Evolutionary conservation across 1,140 invertebrate species (phyloP), one percentile per base, ranked within the genome.

Genomic region (Anoplolepis gracilipes): DNA sequence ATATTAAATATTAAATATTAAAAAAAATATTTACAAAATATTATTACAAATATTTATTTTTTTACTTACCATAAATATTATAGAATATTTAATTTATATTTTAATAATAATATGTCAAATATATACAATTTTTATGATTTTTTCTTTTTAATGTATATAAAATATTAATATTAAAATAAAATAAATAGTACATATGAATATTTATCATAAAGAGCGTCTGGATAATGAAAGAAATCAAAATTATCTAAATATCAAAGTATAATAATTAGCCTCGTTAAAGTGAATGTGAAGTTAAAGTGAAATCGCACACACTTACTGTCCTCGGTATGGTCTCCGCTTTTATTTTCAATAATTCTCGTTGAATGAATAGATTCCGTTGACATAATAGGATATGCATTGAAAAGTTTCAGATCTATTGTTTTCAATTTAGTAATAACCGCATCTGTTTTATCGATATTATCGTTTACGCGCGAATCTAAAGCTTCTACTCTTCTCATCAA

Each of bases 371-470:
- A 59, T 90, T 94, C 93, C 22, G 91, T 90, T 13, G 92, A 53
- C 5, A 78, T 88, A 70, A 91, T 86, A 1, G 93, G 89, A 33
- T 94, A 94, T 87, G 94, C 90, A 78, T 96, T 96, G 84, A 97
- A 97, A 13, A 98, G 92, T 93, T 97, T 97, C 1, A 96, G 94
- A 91, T 98, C 97, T 30, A 98, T 93, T 33, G 96, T 96, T 19
- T 96, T 94, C 7, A 98, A 92, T 93, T 98, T 97, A 0, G 96
- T 96, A 65, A 98, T 97, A 1, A 98, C 97, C 0, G 97, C 96
- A 87, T 98, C 97, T 0, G 97, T 98, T 95, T 98, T 98, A 67
- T 97, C 97, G 61, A 98, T 97, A 92, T 98, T 98, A 90, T 98
- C 97, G 69, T 97, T 97, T 0, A 98, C 97, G 69, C 97, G 95